Evolutionary conservation across 2,888 invertebrate genomes (phyloP).

Genomic region (Sminthurides aquaticus): DNA sequence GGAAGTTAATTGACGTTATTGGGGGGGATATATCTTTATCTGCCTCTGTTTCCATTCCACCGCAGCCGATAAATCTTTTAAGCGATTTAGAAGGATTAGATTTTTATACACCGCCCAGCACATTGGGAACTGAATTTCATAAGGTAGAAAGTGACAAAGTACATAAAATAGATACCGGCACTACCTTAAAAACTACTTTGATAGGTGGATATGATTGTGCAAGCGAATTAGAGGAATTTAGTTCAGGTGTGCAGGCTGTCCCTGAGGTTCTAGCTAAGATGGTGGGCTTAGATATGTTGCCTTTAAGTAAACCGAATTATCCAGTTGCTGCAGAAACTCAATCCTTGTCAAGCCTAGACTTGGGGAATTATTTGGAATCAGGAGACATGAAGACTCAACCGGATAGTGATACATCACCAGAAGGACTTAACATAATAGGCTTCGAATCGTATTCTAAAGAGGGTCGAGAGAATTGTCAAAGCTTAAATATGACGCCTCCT

Average conservation of each 20-base stretch:
- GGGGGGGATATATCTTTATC: not conserved
- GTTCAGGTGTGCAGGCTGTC: not conserved
- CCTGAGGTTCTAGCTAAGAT: not conserved
- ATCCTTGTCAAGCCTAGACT: conserved; percentile 40
- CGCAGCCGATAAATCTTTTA: not conserved
- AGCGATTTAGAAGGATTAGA: conserved; percentile 9
- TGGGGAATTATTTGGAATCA: conserved; percentile 32
- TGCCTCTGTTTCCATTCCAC: not conserved
- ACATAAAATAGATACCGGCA: conserved; percentile 8
- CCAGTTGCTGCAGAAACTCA: conserved; percentile 38
- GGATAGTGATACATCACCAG: conserved; percentile 15
- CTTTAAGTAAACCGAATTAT: not conserved
- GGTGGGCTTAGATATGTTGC: conserved; percentile 10
- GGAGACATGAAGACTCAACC: not conserved
- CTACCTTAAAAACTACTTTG: conserved; percentile 15
- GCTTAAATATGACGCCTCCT: not conserved
- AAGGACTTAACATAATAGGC: conserved; percentile 5
- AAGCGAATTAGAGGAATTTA: conserved; percentile 21
- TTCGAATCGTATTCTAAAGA: conserved; percentile 5
- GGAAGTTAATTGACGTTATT: not conserved
- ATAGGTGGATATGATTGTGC: conserved; percentile 1
- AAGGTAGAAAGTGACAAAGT: not conserved
- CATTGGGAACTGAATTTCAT: not conserved
- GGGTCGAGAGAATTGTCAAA: not conserved
- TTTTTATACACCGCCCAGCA: not conserved